Percentiles rank a stretch among this genome's conserved stretches.
Evolutionary conservation across 2,888 invertebrate genomes (phyloP).

Genomic region (Augiades crinisus): DNA sequence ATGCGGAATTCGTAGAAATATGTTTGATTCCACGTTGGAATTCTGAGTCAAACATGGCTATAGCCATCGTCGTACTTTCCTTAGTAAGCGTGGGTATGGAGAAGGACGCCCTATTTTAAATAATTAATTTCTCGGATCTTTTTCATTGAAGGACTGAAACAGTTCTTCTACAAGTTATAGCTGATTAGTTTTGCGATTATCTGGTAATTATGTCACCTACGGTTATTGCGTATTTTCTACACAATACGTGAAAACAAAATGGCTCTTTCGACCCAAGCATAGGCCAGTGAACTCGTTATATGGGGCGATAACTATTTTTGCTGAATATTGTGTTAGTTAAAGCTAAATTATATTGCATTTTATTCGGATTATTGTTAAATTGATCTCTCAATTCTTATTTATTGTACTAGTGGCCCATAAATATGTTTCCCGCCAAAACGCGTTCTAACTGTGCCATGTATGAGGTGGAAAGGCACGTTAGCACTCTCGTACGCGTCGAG

Average conservation of each 20-base stretch:
- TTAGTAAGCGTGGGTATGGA: conserved; percentile 77
- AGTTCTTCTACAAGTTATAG: conserved; percentile 77
- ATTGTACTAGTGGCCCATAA: conserved; percentile 37
- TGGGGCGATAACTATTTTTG: conserved; percentile 66
- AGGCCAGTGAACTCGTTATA: conserved; percentile 79
- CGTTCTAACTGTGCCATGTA: conserved; percentile 59
- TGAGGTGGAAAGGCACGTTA: conserved; percentile 49
- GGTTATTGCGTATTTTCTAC: conserved; percentile 78
- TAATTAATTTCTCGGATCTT: conserved; percentile 78
- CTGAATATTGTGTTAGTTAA: conserved; percentile 38
- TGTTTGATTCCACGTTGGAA: conserved; percentile 77
- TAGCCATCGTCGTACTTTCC: conserved; percentile 75
- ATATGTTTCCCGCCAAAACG: conserved; percentile 80
- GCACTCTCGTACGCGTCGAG: conserved; percentile 34
- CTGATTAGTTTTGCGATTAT: conserved; percentile 64
- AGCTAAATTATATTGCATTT: conserved; percentile 33
- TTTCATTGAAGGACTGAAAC: conserved; percentile 67
- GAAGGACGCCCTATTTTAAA: conserved; percentile 74
- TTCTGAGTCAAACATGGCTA: conserved; percentile 80
- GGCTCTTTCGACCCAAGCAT: conserved; percentile 79
- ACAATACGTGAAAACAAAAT: conserved; percentile 81
- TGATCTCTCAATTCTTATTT: conserved; percentile 29
- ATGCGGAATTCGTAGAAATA: conserved; percentile 53
- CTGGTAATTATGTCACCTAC: conserved; percentile 68
- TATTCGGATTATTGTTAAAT: conserved; percentile 31